phyloP scores from a whole-genome alignment of 2,888 invertebrate species.

The Tinea trinotella region DNA sequence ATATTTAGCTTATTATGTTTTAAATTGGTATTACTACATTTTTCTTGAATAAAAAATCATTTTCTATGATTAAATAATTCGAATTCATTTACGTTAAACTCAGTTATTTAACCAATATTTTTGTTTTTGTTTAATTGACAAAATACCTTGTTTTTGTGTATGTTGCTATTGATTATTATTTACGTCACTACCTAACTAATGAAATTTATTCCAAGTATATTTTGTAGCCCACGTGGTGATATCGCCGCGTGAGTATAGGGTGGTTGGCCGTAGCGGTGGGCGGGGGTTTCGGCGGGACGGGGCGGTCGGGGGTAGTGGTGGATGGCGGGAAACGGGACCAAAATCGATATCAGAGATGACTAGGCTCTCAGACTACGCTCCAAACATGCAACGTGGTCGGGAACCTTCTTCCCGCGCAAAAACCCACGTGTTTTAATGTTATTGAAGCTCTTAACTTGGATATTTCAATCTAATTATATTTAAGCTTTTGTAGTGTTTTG shows the following conservation, averaged over 20 bases:
- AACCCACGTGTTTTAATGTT: conserved; percentile 5
- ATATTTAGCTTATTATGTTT: too few species aligned
- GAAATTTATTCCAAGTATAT: background rate
- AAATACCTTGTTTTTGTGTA: background rate
- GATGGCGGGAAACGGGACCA: conserved; percentile 11
- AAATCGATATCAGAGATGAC: conserved; percentile 1
- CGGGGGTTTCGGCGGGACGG: background rate
- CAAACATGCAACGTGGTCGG: conserved; percentile 9
- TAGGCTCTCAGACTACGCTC: background rate
- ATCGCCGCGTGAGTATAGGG: conserved; percentile 12
- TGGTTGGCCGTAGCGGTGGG: background rate
- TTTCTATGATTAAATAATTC: too few species aligned
- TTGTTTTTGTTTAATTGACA: too few species aligned
- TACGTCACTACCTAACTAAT: background rate
- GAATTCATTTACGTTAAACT: too few species aligned
- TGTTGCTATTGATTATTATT: conserved; percentile 2
- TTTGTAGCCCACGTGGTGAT: conserved; percentile 14
- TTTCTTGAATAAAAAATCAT: too few species aligned
- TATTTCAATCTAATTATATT: too few species aligned
- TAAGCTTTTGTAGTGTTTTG: too few species aligned
- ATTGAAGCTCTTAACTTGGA: too few species aligned
- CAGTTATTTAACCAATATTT: too few species aligned
- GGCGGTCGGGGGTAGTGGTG: background rate
- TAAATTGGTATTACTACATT: too few species aligned
- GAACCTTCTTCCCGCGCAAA: background rate